Percentiles rank a stretch among this genome's conserved stretches.
Evolutionary conservation across 2,797 vertebrate genomes (phyloP).

Genomic region (Cynopterus sphinx): DNA sequence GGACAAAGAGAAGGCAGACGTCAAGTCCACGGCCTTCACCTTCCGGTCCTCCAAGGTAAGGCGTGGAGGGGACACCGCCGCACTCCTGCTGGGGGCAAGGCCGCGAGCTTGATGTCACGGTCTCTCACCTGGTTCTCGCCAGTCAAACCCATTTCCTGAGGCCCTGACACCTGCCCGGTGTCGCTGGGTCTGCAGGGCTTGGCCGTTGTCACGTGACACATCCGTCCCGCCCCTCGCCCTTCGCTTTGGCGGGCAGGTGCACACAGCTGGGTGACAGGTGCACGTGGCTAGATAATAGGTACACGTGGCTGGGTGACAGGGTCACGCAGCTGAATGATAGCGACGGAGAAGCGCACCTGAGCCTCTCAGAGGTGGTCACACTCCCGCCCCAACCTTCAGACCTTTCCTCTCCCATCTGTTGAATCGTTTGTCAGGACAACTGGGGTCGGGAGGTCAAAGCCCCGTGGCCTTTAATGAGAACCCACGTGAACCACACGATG

Average conservation of each 20-base stretch:
- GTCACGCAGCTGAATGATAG: too few species aligned
- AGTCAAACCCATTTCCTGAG: background rate
- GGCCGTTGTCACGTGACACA: background rate
- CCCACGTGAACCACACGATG: background rate
- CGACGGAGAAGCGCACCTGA: background rate
- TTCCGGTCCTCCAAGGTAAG: slow-evolving; percentile 96
- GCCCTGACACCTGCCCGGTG: background rate
- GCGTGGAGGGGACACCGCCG: too few species aligned
- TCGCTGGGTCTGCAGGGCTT: background rate
- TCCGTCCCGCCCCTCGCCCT: background rate
- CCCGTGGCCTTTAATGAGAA: background rate
- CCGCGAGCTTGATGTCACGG: background rate
- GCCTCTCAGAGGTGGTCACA: background rate
- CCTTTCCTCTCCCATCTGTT: background rate
- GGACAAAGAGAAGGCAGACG: slow-evolving; percentile 95
- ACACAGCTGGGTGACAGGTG: too few species aligned
- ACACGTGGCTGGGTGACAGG: too few species aligned
- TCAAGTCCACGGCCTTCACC: slow-evolving; percentile 96
- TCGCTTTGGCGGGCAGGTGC: rapidly evolving
- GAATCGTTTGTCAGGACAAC: background rate
- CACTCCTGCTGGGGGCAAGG: too few species aligned
- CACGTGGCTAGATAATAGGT: too few species aligned
- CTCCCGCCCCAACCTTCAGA: background rate
- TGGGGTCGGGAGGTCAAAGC: too few species aligned
- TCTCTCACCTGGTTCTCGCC: background rate